Evolutionary conservation across 2,113 vertebrate genomes (phyloP).

Genomic region (Probosciger aterrimus): DNA sequence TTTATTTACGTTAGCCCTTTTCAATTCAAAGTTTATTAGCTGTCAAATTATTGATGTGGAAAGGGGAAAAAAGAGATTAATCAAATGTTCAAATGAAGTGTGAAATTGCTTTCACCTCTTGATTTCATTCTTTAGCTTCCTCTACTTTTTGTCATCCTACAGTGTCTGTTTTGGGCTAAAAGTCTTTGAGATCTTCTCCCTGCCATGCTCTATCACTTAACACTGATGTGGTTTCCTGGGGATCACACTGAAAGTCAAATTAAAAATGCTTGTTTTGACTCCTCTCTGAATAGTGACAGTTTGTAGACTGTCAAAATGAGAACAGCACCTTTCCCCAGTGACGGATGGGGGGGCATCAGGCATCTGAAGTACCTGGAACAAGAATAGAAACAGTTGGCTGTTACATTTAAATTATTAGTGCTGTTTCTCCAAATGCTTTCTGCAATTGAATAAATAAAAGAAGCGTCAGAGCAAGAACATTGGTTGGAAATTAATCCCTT

Average conservation of each 20-base stretch:
- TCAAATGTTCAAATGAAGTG: background rate
- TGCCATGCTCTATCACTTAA: background rate
- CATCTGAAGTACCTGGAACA: background rate
- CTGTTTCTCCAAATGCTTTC: background rate
- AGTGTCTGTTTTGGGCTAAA: constrained; percentile 54
- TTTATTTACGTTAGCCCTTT: constrained; percentile 1
- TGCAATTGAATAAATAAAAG: background rate
- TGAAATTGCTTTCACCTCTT: constrained; percentile 45
- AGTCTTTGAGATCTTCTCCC: constrained; percentile 15
- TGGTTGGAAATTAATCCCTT: background rate
- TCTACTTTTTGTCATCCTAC: constrained; percentile 54
- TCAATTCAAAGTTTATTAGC: background rate
- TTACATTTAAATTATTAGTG: background rate
- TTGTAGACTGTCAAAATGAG: background rate
- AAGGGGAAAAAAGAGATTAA: background rate
- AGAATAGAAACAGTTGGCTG: background rate
- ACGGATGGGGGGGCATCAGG: background rate
- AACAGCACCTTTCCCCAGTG: background rate
- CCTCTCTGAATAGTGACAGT: background rate
- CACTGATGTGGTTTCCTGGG: background rate
- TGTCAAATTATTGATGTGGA: background rate
- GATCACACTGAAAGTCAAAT: background rate
- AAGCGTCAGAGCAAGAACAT: background rate
- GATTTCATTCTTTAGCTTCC: constrained; percentile 41
- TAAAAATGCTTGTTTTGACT: constrained; percentile 37